phyloP scores from a whole-genome alignment of 2,797 vertebrate species.

The Anisognathus igniventris region DNA sequence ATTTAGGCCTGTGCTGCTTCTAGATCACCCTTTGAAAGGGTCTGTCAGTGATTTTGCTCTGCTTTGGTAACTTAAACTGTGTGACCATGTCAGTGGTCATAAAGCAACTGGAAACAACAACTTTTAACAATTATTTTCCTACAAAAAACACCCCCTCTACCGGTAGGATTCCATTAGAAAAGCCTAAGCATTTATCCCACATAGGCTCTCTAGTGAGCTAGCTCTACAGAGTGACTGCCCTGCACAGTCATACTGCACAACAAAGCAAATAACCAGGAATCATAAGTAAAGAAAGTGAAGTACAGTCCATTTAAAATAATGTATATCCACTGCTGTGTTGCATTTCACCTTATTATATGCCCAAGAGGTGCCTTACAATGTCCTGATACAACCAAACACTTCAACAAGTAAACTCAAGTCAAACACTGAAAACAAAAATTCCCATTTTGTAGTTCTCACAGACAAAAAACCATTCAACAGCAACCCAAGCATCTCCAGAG shows the following conservation, averaged over 20 bases:
- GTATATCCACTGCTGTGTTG: no score
- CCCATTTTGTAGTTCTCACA: neutral
- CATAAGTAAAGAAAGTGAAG: neutral
- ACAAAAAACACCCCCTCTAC: neutral
- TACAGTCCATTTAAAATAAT: neutral
- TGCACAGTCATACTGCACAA: neutral
- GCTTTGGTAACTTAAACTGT: neutral
- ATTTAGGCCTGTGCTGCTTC: neutral
- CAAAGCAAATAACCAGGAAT: neutral
- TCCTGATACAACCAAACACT: neutral
- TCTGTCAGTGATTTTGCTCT: neutral
- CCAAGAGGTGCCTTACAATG: neutral
- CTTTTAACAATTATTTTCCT: neutral
- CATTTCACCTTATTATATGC: neutral
- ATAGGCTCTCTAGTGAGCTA: neutral
- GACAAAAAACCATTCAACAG: neutral
- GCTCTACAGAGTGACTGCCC: neutral
- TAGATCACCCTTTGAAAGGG: neutral
- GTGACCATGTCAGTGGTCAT: neutral
- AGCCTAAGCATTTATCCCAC: neutral
- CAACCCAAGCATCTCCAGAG: neutral
- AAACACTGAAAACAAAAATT: neutral
- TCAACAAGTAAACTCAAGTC: neutral
- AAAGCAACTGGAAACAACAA: neutral
- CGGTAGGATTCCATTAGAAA: neutral